Percentiles rank a stretch among this genome's conserved stretches.
Evolutionary conservation across 2,113 vertebrate genomes (phyloP).

Genomic region (Cepphus grylle): DNA sequence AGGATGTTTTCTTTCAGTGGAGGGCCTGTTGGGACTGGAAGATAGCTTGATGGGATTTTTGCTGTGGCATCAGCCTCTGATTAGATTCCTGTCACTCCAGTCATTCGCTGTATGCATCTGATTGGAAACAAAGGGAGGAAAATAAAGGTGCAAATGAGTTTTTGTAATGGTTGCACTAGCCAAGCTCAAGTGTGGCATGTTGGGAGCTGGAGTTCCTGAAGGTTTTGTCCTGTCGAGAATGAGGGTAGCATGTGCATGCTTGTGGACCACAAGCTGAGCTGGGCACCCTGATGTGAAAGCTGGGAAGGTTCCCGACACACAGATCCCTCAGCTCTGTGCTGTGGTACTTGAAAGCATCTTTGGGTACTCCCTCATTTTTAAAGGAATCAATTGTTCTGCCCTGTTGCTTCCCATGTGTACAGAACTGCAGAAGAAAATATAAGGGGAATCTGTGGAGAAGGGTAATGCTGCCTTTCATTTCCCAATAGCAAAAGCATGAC

Average conservation of each 20-base stretch:
- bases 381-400: neutral
- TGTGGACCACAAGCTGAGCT: neutral
- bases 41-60: conserved; percentile 16
- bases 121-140: conserved; percentile 22
- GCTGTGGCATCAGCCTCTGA: neutral
- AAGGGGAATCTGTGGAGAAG: neutral
- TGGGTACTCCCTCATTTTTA: neutral
- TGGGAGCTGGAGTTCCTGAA: neutral
- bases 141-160: conserved; percentile 22
- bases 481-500: neutral
- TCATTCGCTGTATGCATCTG: neutral
- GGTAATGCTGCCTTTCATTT: neutral
- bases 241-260: neutral
- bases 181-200: neutral
- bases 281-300: neutral
- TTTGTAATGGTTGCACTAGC: neutral
- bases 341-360: neutral
- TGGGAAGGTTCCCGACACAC: neutral
- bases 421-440: neutral
- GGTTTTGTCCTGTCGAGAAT: neutral
- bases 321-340: neutral
- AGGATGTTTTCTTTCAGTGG: neutral
- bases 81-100: conserved; percentile 17
- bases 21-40: conserved; percentile 40
- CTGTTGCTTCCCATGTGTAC: neutral